Evolutionary conservation across 2,888 invertebrate genomes (phyloP).

Genomic region (Chymomyza procnemis): DNA sequence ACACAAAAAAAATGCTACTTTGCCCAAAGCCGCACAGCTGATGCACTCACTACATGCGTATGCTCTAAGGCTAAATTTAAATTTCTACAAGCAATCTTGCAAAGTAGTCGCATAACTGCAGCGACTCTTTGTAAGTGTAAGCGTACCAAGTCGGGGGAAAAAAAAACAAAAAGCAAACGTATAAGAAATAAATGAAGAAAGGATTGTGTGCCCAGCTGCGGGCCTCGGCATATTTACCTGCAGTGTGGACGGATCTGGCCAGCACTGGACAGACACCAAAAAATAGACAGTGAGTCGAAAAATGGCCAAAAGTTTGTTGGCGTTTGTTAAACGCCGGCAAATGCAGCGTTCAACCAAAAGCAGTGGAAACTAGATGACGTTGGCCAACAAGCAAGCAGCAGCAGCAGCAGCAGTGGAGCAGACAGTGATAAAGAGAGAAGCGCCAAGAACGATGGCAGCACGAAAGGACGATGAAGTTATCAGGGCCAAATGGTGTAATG

Average conservation of each 20-base stretch:
- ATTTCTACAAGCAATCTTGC: too few species aligned
- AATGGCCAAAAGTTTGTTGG: constrained; percentile 1
- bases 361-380: neutral
- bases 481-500: constrained; percentile 33
- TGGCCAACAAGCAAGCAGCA: too few species aligned
- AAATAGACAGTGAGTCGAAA: neutral
- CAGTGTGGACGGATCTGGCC: neutral
- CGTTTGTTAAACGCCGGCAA: constrained; percentile 4
- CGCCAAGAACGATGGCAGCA: neutral
- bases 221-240: constrained; percentile 30
- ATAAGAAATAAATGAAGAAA: constrained; percentile 14
- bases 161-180: neutral
- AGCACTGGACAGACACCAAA: neutral
- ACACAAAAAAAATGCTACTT: neutral
- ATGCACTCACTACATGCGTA: too few species aligned
- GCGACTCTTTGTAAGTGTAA: neutral
- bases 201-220: constrained; percentile 41
- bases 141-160: neutral
- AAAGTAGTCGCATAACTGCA: neutral
- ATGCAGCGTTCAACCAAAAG: neutral
- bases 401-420: too few species aligned
- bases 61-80: too few species aligned
- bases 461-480: neutral
- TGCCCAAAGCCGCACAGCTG: too few species aligned
- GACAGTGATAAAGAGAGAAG: constrained; percentile 9